A percentile compares a stretch with the other conserved stretches of the same genome.
phyloP scores from a whole-genome alignment of 2,113 vertebrate genomes.

The Hippopotamus amphibius region DNA sequence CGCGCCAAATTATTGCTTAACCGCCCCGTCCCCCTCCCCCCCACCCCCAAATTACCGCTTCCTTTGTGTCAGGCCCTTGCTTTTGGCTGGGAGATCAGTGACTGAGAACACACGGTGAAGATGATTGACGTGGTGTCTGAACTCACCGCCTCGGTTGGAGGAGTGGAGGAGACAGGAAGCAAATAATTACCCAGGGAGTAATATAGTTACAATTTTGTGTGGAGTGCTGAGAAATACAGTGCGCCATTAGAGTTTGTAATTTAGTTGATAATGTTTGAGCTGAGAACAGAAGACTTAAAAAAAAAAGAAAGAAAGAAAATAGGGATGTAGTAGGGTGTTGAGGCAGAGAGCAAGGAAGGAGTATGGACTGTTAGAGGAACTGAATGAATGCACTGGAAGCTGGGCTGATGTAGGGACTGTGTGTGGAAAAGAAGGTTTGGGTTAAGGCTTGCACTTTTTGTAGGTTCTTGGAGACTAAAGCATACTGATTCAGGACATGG shows the following conservation, averaged over 20 bases:
- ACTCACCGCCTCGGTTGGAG: not conserved
- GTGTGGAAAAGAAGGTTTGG: not conserved
- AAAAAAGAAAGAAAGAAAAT: too few relatives aligned
- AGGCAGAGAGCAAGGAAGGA: not conserved
- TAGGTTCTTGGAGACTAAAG: not conserved
- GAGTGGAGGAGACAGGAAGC: not conserved
- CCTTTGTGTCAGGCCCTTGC: too few relatives aligned
- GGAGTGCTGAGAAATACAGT: not conserved
- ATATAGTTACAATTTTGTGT: not conserved
- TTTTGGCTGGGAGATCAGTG: not conserved
- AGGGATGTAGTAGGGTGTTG: not conserved
- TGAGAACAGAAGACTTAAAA: not conserved
- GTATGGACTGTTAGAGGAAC: not conserved
- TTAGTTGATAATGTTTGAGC: not conserved
- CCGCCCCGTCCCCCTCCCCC: too few relatives aligned
- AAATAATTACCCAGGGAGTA: not conserved
- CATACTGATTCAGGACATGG: not conserved
- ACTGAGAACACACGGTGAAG: not conserved
- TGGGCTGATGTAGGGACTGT: not conserved
- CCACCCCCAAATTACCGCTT: too few relatives aligned
- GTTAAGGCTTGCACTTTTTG: not conserved
- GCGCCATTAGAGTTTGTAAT: not conserved
- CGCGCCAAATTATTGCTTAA: too few relatives aligned
- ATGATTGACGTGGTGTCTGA: not conserved
- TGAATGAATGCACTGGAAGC: not conserved